Percentiles rank a stretch among this genome's conserved stretches.
Evolutionary conservation across 2,888 invertebrate species (phyloP).

Genomic region (Nudaria mundana): DNA sequence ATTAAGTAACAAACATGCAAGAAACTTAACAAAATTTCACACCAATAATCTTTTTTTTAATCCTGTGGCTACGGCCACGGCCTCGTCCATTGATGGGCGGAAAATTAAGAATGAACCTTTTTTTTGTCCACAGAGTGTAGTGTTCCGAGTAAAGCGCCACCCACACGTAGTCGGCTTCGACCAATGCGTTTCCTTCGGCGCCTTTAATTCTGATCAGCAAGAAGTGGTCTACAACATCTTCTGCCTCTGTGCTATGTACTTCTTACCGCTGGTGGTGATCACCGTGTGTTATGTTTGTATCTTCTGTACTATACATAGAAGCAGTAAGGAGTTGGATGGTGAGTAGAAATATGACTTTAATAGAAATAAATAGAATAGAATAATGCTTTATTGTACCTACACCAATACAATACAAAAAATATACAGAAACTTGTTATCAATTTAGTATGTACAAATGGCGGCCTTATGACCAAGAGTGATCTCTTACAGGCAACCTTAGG

Average conservation of each 20-base stretch:
- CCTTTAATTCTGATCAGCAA: conserved; percentile 82
- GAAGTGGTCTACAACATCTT: conserved; percentile 88
- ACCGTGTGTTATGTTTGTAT: conserved; percentile 87
- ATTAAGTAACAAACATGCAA: too few relatives aligned
- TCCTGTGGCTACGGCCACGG: too few relatives aligned
- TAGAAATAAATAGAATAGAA: too few relatives aligned
- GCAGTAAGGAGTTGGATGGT: conserved; percentile 83
- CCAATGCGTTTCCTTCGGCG: conserved; percentile 90
- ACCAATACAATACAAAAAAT: too few relatives aligned
- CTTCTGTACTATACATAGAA: conserved; percentile 86
- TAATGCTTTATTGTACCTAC: too few relatives aligned
- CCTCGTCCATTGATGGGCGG: too few relatives aligned
- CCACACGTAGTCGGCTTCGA: conserved; percentile 83
- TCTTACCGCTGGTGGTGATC: conserved; percentile 87
- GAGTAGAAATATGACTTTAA: conserved; percentile 27
- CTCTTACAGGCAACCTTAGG: too few relatives aligned
- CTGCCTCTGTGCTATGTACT: conserved; percentile 88
- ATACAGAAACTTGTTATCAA: too few relatives aligned
- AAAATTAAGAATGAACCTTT: background rate
- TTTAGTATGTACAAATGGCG: too few relatives aligned
- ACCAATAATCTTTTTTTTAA: too few relatives aligned
- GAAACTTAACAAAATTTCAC: too few relatives aligned
- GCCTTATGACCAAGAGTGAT: too few relatives aligned
- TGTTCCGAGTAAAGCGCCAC: conserved; percentile 86
- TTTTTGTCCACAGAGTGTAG: conserved; percentile 82